Conservation (phyloP, 2,797 vertebrate species). For the Serranus cabrilla region DNA sequence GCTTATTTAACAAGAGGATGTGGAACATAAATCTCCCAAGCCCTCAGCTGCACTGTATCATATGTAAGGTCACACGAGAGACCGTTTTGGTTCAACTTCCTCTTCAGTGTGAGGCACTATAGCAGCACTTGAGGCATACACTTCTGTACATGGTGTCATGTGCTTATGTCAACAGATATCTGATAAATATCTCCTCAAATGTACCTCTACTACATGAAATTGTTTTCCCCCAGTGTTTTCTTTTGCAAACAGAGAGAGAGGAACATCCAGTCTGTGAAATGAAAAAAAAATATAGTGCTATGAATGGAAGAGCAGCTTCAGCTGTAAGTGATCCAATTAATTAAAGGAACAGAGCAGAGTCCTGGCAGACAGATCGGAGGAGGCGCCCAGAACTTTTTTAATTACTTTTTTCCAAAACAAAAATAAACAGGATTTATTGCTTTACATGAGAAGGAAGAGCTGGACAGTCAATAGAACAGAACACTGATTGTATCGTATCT, state of each 20-base stretch:
- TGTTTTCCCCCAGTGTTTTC: background rate
- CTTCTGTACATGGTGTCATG: background rate
- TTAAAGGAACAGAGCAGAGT: background rate
- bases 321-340: slow-evolving; percentile 6
- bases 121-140: slow-evolving; percentile 10
- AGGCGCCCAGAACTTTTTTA: too few relatives aligned
- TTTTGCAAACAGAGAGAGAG: background rate
- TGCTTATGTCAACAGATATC: slow-evolving; percentile 14
- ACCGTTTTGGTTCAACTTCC: slow-evolving; percentile 53
- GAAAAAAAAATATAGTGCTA: background rate
- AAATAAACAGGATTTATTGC: too few relatives aligned
- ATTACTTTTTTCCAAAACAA: too few relatives aligned
- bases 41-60: slow-evolving; percentile 60
- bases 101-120: background rate
- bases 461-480: too few relatives aligned
- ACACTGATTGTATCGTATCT: too few relatives aligned
- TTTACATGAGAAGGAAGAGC: too few relatives aligned
- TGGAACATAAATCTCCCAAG: slow-evolving; percentile 80
- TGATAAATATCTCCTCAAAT: background rate
- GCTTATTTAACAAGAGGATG: slow-evolving; percentile 75
- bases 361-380: background rate
- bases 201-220: background rate
- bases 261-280: background rate
- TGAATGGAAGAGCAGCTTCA: background rate
- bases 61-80: slow-evolving; percentile 64